Evolutionary conservation across 1,140 invertebrate species (phyloP), one percentile per base, ranked within the genome.

Genomic region (Drosophila hydei): DNA sequence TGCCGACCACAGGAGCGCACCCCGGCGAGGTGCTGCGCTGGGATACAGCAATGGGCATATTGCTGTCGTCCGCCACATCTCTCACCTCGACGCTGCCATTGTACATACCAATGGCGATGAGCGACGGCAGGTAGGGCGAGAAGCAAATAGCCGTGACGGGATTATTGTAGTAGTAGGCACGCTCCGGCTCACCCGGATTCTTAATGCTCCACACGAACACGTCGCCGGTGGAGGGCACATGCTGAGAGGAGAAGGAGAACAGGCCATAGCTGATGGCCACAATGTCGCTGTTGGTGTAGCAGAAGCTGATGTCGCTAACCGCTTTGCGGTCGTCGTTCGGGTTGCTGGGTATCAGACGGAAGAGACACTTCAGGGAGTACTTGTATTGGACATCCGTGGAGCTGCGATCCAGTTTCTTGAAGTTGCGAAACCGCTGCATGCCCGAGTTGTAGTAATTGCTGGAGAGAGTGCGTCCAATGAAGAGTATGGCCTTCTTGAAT

Each of bases 151-250:
- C 94, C 7, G 96, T 95, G 0, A 97, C 93, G 0, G 96, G 94
- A 61, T 93, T 93, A 1, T 94, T 89, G 69, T 96, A 97, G 11
- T 91, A 76, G 79, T 95, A 97, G 0, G 93, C 77, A 71, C 94
- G 93, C 90, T 97, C 97, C 0, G 97, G 97, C 78, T 95, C 94
- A 5, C 94, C 94, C 0, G 97, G 96, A 91, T 97, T 98, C 92
- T 98, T 98, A 0, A 97, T 94, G 72, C 94, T 95, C 95, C 96
- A 98, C 50, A 97, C 92, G 45, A 95, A 93, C 2, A 98, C 92
- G 18, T 90, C 77, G 4, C 90, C 90, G 4, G 69, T 73, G 1
- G 8, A 7, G 18, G 88, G 84, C 1, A 83, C 78, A 4, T 69
- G 75, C n/a, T 79, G 75, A 3, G 90, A 70, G 4, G 87, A 81